phyloP scores from a whole-genome alignment of 2,113 vertebrate genomes.

The Thinocorus orbignyianus region DNA sequence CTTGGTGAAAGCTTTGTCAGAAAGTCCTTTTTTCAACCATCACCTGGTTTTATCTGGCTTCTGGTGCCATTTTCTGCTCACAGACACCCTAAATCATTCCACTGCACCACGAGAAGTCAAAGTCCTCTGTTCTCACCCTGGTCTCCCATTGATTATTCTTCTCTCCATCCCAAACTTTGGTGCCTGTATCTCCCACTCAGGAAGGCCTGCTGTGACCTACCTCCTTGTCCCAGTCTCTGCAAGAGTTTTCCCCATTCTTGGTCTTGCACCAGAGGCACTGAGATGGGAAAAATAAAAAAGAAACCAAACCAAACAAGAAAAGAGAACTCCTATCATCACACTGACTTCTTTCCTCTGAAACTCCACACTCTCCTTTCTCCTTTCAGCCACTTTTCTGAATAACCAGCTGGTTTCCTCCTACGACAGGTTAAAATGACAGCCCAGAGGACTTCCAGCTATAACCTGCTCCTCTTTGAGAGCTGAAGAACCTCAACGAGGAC shows the following conservation, averaged over 20 bases:
- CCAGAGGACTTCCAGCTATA: background rate
- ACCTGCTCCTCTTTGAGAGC: background rate
- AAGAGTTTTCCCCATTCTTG: background rate
- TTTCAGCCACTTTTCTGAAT: background rate
- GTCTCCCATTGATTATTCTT: background rate
- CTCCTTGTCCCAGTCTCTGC: background rate
- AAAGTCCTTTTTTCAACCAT: background rate
- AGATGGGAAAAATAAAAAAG: background rate
- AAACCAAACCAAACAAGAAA: too few relatives aligned
- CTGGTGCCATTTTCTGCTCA: background rate
- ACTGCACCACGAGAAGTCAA: background rate
- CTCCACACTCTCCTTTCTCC: background rate
- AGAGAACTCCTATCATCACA: background rate
- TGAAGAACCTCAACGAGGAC: too few relatives aligned
- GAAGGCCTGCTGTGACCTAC: background rate
- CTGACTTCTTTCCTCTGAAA: background rate
- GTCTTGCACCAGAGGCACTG: background rate
- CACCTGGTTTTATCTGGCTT: background rate
- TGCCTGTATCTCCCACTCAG: background rate
- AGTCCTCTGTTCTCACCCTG: background rate
- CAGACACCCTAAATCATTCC: background rate
- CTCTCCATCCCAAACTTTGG: background rate
- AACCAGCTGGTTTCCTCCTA: background rate
- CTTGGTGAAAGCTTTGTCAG: background rate
- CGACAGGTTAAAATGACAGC: background rate